A percentile compares a stretch with the other conserved stretches of the same genome.
These are phyloP conservation scores for Drosophila incognita DNA, from an alignment of 2,888 invertebrate species.

Conservation along the genomic window DNA sequence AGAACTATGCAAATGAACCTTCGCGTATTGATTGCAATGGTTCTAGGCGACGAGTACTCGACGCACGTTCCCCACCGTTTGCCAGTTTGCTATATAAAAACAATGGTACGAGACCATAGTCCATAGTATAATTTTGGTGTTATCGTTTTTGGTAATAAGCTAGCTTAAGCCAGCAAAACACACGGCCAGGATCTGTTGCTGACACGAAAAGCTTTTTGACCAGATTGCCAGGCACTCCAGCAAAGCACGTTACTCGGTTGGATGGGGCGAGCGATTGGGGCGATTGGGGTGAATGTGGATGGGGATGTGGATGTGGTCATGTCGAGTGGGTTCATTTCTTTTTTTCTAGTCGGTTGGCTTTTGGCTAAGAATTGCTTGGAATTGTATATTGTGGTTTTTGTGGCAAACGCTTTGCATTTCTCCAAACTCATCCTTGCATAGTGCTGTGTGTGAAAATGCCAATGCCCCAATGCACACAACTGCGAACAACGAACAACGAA, in stretches of 20 bases:
- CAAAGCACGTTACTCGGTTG: background rate
- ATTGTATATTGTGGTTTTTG: conserved; percentile 35
- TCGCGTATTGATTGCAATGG: conserved; percentile 20
- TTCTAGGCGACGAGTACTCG: conserved; percentile 13
- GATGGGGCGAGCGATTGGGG: background rate
- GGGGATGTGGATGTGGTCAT: background rate
- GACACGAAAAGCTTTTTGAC: conserved; percentile 65
- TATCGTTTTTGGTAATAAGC: conserved; percentile 60
- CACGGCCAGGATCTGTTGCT: conserved; percentile 60
- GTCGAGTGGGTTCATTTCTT: background rate
- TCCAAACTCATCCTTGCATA: conserved; percentile 46
- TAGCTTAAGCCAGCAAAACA: conserved; percentile 57
- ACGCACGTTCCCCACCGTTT: background rate
- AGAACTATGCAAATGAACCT: conserved; percentile 12
- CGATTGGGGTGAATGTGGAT: too few relatives aligned
- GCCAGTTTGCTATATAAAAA: background rate
- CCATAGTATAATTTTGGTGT: conserved; percentile 16
- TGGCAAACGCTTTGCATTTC: conserved; percentile 50
- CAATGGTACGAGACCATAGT: background rate
- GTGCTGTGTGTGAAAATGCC: conserved; percentile 40
- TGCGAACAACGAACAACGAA: conserved; percentile 8
- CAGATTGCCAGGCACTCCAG: conserved; percentile 55
- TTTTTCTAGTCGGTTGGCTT: conserved; percentile 3
- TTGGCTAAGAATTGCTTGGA: conserved; percentile 16
- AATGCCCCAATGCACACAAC: conserved; percentile 58